These are phyloP conservation scores for Australoheros scitulus DNA, from an alignment of 2,113 vertebrate genomes.

Conservation along the genomic window DNA sequence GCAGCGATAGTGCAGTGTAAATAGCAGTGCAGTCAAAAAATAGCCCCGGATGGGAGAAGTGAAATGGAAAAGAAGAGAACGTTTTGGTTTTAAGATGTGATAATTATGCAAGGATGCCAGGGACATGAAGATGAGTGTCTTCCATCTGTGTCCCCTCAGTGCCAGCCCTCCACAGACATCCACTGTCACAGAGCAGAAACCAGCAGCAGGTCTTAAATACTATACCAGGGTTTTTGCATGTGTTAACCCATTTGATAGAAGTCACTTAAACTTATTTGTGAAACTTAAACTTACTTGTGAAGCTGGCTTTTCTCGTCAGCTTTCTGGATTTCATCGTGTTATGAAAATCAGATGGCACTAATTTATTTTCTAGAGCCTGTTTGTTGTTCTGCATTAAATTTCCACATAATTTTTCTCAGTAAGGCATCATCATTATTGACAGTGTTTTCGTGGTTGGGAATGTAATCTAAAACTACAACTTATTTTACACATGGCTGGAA, in stretches of 20 bases:
- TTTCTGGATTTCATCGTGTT: not conserved
- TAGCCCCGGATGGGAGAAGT: slow-evolving; percentile 48
- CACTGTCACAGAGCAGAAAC: slow-evolving; percentile 28
- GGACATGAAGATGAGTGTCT: slow-evolving; percentile 67
- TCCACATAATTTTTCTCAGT: not conserved
- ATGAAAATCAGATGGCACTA: not conserved
- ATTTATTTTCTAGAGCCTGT: not conserved
- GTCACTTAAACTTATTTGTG: not conserved
- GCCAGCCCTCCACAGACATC: slow-evolving; percentile 58
- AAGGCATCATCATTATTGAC: not conserved
- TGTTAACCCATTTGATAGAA: not conserved
- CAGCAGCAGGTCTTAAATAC: slow-evolving; percentile 31
- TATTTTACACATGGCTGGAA: not conserved
- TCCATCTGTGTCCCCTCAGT: slow-evolving; percentile 65
- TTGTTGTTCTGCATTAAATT: not conserved
- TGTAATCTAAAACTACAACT: not conserved
- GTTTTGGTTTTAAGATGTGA: slow-evolving; percentile 55
- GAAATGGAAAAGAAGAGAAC: slow-evolving; percentile 40
- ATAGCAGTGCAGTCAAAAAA: slow-evolving; percentile 35
- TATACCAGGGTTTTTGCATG: not conserved
- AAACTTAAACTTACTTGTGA: not conserved
- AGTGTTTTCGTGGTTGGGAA: not conserved
- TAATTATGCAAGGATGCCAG: slow-evolving; percentile 67
- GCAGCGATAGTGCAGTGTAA: not conserved
- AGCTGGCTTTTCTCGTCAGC: not conserved